Conservation (phyloP, 2,797 vertebrate genomes). For the Buphagus erythrorhynchus region DNA sequence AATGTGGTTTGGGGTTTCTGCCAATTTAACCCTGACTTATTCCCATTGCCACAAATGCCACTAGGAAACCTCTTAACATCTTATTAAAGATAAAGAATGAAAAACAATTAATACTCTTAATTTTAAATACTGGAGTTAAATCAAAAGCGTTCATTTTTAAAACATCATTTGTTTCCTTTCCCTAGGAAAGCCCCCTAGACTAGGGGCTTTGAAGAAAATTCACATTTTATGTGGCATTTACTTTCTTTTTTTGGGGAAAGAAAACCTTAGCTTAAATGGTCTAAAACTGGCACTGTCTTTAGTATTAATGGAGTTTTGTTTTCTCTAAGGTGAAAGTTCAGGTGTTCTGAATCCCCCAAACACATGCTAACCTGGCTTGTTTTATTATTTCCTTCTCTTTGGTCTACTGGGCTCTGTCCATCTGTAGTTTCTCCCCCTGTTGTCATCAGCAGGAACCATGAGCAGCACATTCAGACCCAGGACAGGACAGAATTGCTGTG, state of each 20-base stretch:
- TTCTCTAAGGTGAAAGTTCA: not conserved
- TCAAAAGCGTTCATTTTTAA: not conserved
- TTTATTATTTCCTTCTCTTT: not conserved
- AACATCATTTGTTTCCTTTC: not conserved
- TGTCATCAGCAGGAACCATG: not conserved
- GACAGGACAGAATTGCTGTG: not conserved
- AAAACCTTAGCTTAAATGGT: not conserved
- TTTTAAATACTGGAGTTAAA: not conserved
- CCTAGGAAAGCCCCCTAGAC: not conserved
- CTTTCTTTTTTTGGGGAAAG: not conserved
- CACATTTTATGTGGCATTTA: not conserved
- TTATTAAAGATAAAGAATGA: not conserved
- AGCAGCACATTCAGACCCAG: not conserved
- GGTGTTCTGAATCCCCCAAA: not conserved
- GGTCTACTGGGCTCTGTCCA: not conserved
- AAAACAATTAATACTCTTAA: not conserved
- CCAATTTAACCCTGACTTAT: slow-evolving; percentile 38
- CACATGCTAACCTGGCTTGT: not conserved
- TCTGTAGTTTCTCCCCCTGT: not conserved
- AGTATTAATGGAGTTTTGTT: not conserved
- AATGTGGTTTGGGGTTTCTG: slow-evolving; percentile 31
- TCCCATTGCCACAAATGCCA: not conserved
- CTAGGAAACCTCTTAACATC: not conserved
- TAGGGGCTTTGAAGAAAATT: not conserved
- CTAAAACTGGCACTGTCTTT: not conserved